These are phyloP conservation scores for Catagonus wagneri DNA, from an alignment of 2,113 vertebrate genomes.

Conservation along the genomic window DNA sequence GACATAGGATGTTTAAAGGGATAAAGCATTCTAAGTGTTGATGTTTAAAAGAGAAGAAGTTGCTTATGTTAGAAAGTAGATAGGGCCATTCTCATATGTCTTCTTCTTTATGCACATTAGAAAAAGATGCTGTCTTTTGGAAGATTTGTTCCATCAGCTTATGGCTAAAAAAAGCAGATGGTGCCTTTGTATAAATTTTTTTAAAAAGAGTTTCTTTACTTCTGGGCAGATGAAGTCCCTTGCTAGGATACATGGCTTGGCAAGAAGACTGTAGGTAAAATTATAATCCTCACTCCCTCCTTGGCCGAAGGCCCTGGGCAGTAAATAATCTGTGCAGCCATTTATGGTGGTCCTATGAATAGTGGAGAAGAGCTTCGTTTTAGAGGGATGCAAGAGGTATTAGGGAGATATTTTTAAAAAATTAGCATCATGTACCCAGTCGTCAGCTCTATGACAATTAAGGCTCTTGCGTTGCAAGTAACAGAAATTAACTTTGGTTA, in stretches of 20 bases:
- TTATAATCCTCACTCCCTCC: background rate
- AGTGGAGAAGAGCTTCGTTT: background rate
- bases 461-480: background rate
- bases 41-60: slow-evolving; percentile 1
- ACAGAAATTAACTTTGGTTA: slow-evolving; percentile 20
- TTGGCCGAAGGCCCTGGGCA: background rate
- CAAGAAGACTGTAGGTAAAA: background rate
- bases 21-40: background rate
- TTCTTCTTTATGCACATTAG: slow-evolving; percentile 23
- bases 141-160: background rate
- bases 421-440: background rate
- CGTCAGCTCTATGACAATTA: background rate
- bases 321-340: background rate
- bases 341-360: background rate
- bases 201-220: background rate
- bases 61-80: background rate
- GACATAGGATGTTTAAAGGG: background rate
- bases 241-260: slow-evolving; percentile 20
- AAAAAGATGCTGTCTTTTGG: background rate
- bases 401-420: slow-evolving; percentile 14
- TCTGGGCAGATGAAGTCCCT: background rate
- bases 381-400: background rate
- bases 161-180: slow-evolving; percentile 40
- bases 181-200: slow-evolving; percentile 39
- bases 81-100: background rate